Evolutionary conservation across 2,797 vertebrate species (phyloP), one percentile per base, ranked within the genome.

Genomic region (Fistularia commersonii): DNA sequence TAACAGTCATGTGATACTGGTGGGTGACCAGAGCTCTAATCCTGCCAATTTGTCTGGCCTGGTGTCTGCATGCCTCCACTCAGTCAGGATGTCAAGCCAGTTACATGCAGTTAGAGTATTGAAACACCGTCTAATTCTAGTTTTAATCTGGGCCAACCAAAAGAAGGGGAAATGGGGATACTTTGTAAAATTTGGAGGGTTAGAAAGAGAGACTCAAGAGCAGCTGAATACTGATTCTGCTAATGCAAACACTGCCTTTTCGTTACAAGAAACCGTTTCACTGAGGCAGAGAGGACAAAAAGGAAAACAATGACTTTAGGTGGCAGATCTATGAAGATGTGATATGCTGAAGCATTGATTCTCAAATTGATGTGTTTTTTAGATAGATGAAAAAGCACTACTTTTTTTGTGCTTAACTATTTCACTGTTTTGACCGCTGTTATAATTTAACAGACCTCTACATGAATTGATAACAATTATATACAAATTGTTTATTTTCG

Each of bases 61-160:
- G 45, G 46, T 3, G 38, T 72, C 51, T 74, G 47, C 4, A 0
- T 43, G 65, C 50, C 57, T 45, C 32, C 48, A 15, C n/a, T 41
- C 48, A 66, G 65, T 61, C 69, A 65, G 55, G 48, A 32, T 55
- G 39, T 66, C 61, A 47, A 44, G 43, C 45, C 53, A 14, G 72
- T 75, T 71, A 62, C 60, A 43, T 72, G 54, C 12, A 43, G 47
- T 43, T 11, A 11, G 14, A 41, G 62, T 31, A 12, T 52, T 14
- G 6, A 68, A 75, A 81, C 2, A 74, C 48, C 68, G 23, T 61
- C 59, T 62, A 79, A 69, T 72, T 71, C 67, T 47, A 41, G 14
- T 3, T 69, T 64, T 76, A 81, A 84, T 88, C 69, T 79, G 79
- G 74, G 66, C 61, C 66, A 23, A 23, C 2, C 23, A 23, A 23